These are phyloP conservation scores for Macropus fuliginosus DNA, from an alignment of 2,797 vertebrate species.

Conservation along the genomic window DNA sequence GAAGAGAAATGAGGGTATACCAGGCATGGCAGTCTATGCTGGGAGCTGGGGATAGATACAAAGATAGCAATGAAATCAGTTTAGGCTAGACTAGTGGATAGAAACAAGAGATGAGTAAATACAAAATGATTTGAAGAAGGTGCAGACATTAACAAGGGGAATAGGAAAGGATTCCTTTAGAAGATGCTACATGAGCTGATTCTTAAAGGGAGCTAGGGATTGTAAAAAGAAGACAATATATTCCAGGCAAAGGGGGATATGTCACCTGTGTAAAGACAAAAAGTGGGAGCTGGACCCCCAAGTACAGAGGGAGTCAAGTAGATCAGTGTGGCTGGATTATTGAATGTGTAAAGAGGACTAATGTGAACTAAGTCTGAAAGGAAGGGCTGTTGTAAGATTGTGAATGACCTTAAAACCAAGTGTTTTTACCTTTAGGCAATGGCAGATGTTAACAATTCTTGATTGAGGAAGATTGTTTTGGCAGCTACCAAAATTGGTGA, in stretches of 20 bases:
- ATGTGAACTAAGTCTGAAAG: background rate
- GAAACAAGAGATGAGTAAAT: too few species aligned
- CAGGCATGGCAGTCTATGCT: too few species aligned
- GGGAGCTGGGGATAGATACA: too few species aligned
- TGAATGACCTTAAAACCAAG: background rate
- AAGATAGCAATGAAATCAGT: too few species aligned
- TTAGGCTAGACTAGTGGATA: too few species aligned
- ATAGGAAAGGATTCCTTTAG: background rate
- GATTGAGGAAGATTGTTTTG: background rate
- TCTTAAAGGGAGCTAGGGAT: background rate
- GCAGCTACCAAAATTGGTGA: background rate
- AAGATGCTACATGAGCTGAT: background rate
- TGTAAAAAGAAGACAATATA: background rate
- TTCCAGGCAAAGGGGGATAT: background rate
- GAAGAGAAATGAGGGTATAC: too few species aligned
- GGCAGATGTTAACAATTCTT: background rate
- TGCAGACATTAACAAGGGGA: too few species aligned
- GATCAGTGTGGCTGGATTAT: background rate
- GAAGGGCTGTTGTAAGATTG: background rate
- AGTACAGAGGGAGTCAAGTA: background rate
- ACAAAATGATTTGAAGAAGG: too few species aligned
- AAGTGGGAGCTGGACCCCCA: background rate
- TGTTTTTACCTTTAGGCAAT: background rate
- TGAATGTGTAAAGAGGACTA: background rate
- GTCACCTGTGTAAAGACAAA: background rate